These are phyloP conservation scores for Rissa tridactyla DNA, from an alignment of 2,113 vertebrate species.

Conservation along the genomic window DNA sequence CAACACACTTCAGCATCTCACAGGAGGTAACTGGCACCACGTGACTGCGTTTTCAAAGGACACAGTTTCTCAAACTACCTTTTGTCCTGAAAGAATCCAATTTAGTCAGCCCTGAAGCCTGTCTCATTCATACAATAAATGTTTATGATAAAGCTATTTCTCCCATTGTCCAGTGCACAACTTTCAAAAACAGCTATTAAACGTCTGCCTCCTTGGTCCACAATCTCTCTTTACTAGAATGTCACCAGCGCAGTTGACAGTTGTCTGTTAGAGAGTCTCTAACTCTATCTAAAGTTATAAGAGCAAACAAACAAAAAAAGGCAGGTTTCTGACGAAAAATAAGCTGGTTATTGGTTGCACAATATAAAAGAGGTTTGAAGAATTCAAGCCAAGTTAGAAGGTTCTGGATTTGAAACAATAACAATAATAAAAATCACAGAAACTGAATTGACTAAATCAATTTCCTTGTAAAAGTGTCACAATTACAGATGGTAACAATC, in stretches of 20 bases:
- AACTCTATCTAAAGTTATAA: conserved; percentile 11
- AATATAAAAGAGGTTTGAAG: conserved; percentile 50
- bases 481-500: conserved; percentile 76
- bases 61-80: conserved; percentile 18
- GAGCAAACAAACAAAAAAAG: conserved; percentile 36
- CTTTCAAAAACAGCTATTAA: conserved; percentile 64
- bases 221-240: conserved; percentile 41
- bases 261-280: conserved; percentile 30
- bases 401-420: conserved; percentile 70
- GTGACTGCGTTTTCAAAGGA: conserved; percentile 9
- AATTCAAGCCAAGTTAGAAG: conserved; percentile 64
- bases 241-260: conserved; percentile 52
- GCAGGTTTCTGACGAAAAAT: conserved; percentile 17
- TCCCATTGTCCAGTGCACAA: conserved; percentile 51
- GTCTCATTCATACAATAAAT: background rate
- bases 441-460: conserved; percentile 52
- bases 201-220: conserved; percentile 17
- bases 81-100: conserved; percentile 21
- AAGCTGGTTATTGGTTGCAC: conserved; percentile 55
- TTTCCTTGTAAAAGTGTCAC: conserved; percentile 70
- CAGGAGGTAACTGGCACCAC: background rate
- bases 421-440: conserved; percentile 62
- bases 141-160: conserved; percentile 57
- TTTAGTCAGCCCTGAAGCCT: conserved; percentile 1
- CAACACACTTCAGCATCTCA: background rate